Base-by-base conservation (phyloP, 1,140 invertebrate genomes). In the Druon quercuslanigerum region DNA sequence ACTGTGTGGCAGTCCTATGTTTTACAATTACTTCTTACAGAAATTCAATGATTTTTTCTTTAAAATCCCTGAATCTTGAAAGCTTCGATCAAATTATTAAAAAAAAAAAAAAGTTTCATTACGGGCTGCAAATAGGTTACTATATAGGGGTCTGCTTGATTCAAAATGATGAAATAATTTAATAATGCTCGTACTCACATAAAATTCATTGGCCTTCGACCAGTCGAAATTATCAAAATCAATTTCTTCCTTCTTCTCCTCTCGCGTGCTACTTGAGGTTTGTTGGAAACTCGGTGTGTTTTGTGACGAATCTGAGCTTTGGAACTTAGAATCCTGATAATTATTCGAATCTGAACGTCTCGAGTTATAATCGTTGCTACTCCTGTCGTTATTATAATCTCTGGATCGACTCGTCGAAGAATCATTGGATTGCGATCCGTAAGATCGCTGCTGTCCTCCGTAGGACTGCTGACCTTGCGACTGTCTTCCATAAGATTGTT, bases 181-280 rank as follows among this genome's bases (percentile, higher is more conserved):
- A 71, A 51, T 79, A 70, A 85, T 87, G 20, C 83, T 87, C 54
- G 5, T 33, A 72, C 17, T 75, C 50, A 70, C 56, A 57, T 50
- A 71, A 51, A 52, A 19, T 13, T 70, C 75, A 75, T 60, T 74
- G 20, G 16, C 20, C 14, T 51, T n/a, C 2, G 60, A 74, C 77
- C 77, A 77, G 66, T 40, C 54, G 17, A 50, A 74, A 60, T 50
- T 72, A 70, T 72, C 72, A 60, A 56, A 66, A 77, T 80, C 70
- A 66, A 52, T 51, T 8, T 77, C 11, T 5, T 66, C 50, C 12
- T 50, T 57, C 51, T 76, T 25, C 71, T 72, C 71, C n/a, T 77
- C 71, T 12, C 1, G 16, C 16, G 14, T 70, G 33, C 40, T 70
- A 19, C 40, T n/a, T 40, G 76, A 33, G 33, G 83, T 74, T 83